Conservation (phyloP, 37 sponge, comb jelly and placozoan species). For the Crambe crambe region DNA sequence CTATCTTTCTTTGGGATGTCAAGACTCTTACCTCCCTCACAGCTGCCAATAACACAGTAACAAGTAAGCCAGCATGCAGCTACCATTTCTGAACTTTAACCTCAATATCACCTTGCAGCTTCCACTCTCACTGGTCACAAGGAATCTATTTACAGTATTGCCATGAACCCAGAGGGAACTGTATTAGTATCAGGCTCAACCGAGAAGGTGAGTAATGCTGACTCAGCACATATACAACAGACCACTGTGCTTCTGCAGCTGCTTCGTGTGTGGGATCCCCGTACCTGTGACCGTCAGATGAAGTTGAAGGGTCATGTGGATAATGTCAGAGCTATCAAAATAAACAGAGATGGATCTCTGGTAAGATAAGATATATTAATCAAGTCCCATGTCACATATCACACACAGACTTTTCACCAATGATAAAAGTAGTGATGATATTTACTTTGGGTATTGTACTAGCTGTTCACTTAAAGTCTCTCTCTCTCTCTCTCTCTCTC, state of each 20-base stretch:
- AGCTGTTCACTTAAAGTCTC: too few species aligned
- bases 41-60: constrained; percentile 79
- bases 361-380: too few species aligned
- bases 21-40: constrained; percentile 76
- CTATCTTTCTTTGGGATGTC: constrained; percentile 91
- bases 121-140: constrained; percentile 79
- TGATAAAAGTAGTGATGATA: too few species aligned
- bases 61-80: constrained; percentile 88
- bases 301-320: constrained; percentile 92
- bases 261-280: constrained; percentile 85
- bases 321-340: constrained; percentile 77
- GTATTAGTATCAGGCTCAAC: constrained; percentile 86
- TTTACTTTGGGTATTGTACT: too few species aligned
- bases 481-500: too few species aligned
- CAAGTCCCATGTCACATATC: too few species aligned
- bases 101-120: constrained; percentile 38
- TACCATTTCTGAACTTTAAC: neutral
- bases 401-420: neutral
- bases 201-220: constrained; percentile 68
- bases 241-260: constrained; percentile 10
- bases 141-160: constrained; percentile 90
- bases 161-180: constrained; percentile 70
- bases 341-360: constrained; percentile 89
- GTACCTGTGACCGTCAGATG: constrained; percentile 38
- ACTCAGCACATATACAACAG: neutral